Evolutionary conservation across 2,888 invertebrate genomes (phyloP).

Genomic region (Amblyteles armatorius): DNA sequence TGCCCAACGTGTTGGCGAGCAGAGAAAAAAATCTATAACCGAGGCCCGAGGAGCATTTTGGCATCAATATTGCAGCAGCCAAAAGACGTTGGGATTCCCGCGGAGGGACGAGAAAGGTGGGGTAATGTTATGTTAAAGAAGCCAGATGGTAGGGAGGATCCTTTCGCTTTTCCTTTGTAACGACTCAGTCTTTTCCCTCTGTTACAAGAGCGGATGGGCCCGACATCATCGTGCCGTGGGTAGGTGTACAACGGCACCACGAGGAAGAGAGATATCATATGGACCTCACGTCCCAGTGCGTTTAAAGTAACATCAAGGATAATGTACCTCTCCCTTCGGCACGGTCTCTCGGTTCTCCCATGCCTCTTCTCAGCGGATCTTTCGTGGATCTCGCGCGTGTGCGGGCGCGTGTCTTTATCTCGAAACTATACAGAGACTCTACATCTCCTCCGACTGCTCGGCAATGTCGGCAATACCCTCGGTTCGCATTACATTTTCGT

Average conservation of each 20-base stretch:
- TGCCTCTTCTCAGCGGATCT: conserved; percentile 29
- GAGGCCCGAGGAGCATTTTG: conserved; percentile 28
- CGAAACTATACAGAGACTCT: conserved; percentile 47
- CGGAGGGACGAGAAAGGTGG: conserved; percentile 41
- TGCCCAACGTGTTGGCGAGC: not conserved
- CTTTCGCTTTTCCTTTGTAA: conserved; percentile 60
- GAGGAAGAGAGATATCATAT: conserved; percentile 66
- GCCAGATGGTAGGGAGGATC: conserved; percentile 55
- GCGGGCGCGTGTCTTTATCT: conserved; percentile 48
- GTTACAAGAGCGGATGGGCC: conserved; percentile 42
- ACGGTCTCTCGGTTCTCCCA: conserved; percentile 57
- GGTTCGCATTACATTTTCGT: conserved; percentile 67
- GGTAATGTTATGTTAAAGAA: conserved; percentile 67
- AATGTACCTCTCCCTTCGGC: conserved; percentile 75
- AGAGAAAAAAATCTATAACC: not conserved
- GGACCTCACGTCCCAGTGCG: conserved; percentile 68
- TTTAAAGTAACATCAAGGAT: conserved; percentile 75
- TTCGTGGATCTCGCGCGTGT: conserved; percentile 30
- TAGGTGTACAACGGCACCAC: conserved; percentile 47
- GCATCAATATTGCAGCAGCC: conserved; percentile 50
- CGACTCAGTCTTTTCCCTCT: conserved; percentile 57
- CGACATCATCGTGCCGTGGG: conserved; percentile 57
- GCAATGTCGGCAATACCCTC: conserved; percentile 17
- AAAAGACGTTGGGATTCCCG: conserved; percentile 41
- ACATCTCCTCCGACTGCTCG: conserved; percentile 39